Percentiles rank a stretch among this genome's conserved stretches.
phyloP scores from a whole-genome alignment of 1,140 invertebrate genomes.

The Coboldia fuscipes region DNA sequence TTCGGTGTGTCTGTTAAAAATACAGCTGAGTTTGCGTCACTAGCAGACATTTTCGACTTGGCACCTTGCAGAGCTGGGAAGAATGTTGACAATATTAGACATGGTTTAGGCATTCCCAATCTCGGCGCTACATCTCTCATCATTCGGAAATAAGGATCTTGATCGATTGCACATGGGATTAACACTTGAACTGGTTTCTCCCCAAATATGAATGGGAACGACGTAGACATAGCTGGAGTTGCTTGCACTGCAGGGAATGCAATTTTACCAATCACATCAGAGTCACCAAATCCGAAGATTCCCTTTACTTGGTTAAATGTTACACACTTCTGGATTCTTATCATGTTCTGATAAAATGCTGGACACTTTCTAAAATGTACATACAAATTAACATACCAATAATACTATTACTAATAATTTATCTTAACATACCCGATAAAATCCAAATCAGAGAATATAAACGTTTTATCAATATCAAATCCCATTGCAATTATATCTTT shows the following conservation, averaged over 20 bases:
- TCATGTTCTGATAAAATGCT: constrained; percentile 82
- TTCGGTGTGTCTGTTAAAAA: constrained; percentile 89
- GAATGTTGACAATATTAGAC: constrained; percentile 82
- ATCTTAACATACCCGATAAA: constrained; percentile 63
- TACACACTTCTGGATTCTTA: constrained; percentile 76
- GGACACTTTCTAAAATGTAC: constrained; percentile 44
- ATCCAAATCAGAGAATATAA: constrained; percentile 89
- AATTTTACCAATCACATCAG: constrained; percentile 91
- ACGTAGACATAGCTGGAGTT: constrained; percentile 78
- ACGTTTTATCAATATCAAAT: constrained; percentile 91
- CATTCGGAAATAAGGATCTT: constrained; percentile 99
- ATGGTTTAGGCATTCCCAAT: constrained; percentile 77
- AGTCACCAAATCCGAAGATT: constrained; percentile 95
- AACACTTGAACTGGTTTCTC: constrained; percentile 66
- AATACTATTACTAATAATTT: neutral
- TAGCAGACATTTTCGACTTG: constrained; percentile 96
- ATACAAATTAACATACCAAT: constrained; percentile 1
- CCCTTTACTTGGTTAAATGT: constrained; percentile 92
- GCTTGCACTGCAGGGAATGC: constrained; percentile 93
- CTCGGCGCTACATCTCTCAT: constrained; percentile 88
- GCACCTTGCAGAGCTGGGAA: constrained; percentile 93
- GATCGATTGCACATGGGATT: constrained; percentile 98
- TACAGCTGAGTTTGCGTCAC: constrained; percentile 83
- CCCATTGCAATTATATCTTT: constrained; percentile 98
- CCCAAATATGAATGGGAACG: constrained; percentile 91